Base-by-base conservation (phyloP, 2,888 invertebrate species). In the Cephus nigrinus region DNA sequence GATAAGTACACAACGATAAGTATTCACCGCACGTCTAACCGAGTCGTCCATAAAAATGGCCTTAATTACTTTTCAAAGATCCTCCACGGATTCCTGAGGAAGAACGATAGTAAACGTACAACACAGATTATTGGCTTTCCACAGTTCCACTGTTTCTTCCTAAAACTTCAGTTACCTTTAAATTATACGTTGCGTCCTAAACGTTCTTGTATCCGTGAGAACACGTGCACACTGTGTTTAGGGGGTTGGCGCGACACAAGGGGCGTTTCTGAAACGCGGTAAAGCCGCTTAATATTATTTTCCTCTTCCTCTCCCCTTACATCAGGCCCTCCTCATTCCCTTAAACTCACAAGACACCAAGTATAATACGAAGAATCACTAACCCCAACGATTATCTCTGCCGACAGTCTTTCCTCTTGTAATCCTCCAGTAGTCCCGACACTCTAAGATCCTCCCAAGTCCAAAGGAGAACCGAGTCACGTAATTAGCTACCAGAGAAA, bases 151-250 rank as follows among this genome's bases (percentile, higher is more conserved):
- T 55, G 55, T 55, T 55, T 55, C 55, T 55, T 55, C 55, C 2
- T 23, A 55, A 55, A 55, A 55, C 55, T 55, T 55, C 55, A 9
- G 9, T 55, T 55, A 55, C 55, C 55, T 55, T 55, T 23, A 55
- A 55, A 55, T 55, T 55, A 55, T 23, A 55, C 55, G 55, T 55
- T 9, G 23, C 80, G 75, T 68, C 68, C 32, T 75, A 75, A 32
- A 36, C 77, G 69, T 30, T 73, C 76, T 72, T 15, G 74, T 77
- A 77, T 77, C 77, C 77, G 68, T 69, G 31, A 77, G 74, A 77
- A 68, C 77, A 77, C 77, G 77, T 77, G 77, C 69, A 77, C 75
- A 75, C 77, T 77, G 31, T 55, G 15, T 68, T 77, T 75, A 71
- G 23, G 31, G 31, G 55, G 55, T 55, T 35, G 35, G 76, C 55